phyloP scores from a whole-genome alignment of 1,140 invertebrate species.

The Maconellicoccus hirsutus region DNA sequence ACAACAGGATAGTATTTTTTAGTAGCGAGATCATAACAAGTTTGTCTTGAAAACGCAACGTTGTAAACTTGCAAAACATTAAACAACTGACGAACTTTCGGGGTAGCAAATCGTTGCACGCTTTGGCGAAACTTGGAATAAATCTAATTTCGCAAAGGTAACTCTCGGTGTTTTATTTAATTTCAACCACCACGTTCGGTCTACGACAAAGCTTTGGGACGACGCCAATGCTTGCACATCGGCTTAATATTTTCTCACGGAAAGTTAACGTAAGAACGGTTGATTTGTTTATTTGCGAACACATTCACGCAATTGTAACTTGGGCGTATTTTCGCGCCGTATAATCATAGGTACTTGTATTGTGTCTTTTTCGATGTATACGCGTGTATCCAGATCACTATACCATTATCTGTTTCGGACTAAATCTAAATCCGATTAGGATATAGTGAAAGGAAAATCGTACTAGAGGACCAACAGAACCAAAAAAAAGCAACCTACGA shows the following conservation, averaged over 20 bases:
- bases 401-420: constrained; percentile 6
- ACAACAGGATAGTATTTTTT: background rate
- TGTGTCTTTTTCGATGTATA: background rate
- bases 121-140: background rate
- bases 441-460: background rate
- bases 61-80: constrained; percentile 4
- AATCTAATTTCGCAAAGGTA: background rate
- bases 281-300: background rate
- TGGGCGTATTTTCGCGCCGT: no score
- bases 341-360: background rate
- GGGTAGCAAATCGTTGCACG: constrained; percentile 1
- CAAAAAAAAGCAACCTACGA: no score
- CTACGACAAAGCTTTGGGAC: background rate
- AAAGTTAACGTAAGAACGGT: background rate
- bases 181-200: background rate
- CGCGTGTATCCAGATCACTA: background rate
- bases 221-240: background rate
- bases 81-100: background rate
- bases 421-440: constrained; percentile 5
- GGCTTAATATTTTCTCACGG: constrained; percentile 1
- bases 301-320: no score
- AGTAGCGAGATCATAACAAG: background rate
- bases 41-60: constrained; percentile 1
- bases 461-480: background rate
- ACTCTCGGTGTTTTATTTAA: constrained; percentile 9